Evolutionary conservation across 2,888 invertebrate genomes (phyloP), one percentile per base, ranked within the genome.

Genomic region (Molorchus minor): DNA sequence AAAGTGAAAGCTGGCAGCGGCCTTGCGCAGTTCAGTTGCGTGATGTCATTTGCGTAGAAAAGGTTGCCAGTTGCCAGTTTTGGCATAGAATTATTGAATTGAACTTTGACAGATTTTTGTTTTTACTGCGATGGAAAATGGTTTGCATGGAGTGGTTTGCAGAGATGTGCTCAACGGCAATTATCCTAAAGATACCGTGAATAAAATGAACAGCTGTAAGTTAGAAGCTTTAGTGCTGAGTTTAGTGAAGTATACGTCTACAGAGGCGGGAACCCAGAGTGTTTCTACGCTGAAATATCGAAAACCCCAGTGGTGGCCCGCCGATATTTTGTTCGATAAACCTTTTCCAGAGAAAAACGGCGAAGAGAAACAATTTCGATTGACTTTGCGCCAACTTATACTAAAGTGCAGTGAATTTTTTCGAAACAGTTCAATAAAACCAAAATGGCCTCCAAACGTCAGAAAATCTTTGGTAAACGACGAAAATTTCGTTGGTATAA

Each of bases 261-360:
- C 13, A 17, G 36, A 52, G 41, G 52, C 52, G 52, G 41, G 52
- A 30, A 30, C 17, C 3, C 21, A 38, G 29, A 13, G 41, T 41
- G 21, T 52, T 41, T 41, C 40, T 30, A 29, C 3, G 29, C 19
- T 36, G 25, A 38, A 44, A 17, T 49, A 49, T 41, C 45, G 45
- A 17, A 60, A 61, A 43, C 69, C 71, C 17, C 41, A 56, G 33
- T 71, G 72, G 69, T 73, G 72, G 72, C 67, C 71, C 13, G 62
- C 58, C 25, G 58, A 64, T 43, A 51, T 71, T 10, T 49, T 61
- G 19, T 69, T 61, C 33, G 60, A 58, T 8, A 38, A 45, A 3
- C 3, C 7, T 3, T 29, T 38, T 15, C 21, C n/a, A 10, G 25
- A 30, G 7, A 0, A 17, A n/a, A 43, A 40, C 19, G n/a, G 10